Evolutionary conservation across 1,140 invertebrate species (phyloP), one percentile per base, ranked within the genome.

Genomic region (Leptinotarsa texana): DNA sequence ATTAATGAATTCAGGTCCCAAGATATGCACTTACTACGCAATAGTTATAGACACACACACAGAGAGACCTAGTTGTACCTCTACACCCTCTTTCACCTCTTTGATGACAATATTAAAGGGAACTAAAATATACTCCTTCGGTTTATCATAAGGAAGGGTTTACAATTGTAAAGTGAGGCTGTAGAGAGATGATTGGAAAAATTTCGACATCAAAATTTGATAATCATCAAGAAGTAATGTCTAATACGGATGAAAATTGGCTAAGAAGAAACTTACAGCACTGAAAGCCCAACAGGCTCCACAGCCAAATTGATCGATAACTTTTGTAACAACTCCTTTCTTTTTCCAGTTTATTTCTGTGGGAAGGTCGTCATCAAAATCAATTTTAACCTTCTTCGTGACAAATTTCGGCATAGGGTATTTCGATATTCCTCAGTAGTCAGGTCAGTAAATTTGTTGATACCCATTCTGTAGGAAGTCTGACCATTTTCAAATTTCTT

Each of bases 391-490:
- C n/a, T 57, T 15, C n/a, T 57, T n/a, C 6, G 51, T n/a, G n/a
- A n/a, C 3, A 57, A 57, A 17, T 17, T 15, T 57, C 17, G 51
- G 51, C n/a, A 17, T 57, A 57, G 51, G 1, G 4, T n/a, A 15
- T 57, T 57, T 57, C 4, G 51, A 57, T 0, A 57, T 86, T 96
- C 95, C 78, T 94, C 91, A 83, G 91, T 92, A 76, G 95, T 88
- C 92, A 95, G 88, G 86, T 96, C 95, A 67, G 90, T 90, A 85
- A 92, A 96, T 82, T 95, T 90, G 85, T 96, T 96, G 79, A 95
- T 83, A 48, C 84, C 88, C 77, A 95, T 82, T 80, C 89, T 89
- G 85, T 88, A 95, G 13, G 86, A 80, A 47, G 90, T 88, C 75
- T 89, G 78, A 0, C 94, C 94, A 61, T 86, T 80, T 77, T 91